Evolutionary conservation across 2,888 invertebrate species (phyloP).

Genomic region (Sesia apiformis): DNA sequence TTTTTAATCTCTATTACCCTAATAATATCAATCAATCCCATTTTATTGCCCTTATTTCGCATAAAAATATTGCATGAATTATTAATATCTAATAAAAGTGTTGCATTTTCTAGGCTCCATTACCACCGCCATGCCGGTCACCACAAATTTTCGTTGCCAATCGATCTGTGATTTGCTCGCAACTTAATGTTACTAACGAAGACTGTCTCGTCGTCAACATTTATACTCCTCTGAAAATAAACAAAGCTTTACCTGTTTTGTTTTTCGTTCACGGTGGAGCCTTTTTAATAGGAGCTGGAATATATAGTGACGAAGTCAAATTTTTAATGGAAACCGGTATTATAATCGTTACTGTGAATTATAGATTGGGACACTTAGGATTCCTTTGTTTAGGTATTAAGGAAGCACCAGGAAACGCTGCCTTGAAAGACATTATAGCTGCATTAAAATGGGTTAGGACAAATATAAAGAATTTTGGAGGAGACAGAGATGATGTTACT

Average conservation of each 20-base stretch:
- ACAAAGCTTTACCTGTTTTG: neutral
- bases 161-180: neutral
- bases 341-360: neutral
- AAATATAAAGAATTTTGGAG: neutral
- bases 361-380: neutral
- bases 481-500: neutral
- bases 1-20: no score
- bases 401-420: slow-evolving; percentile 1
- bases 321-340: neutral
- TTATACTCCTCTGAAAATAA: neutral
- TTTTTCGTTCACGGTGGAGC: neutral
- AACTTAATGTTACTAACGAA: neutral
- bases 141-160: neutral
- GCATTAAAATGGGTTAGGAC: slow-evolving; percentile 1
- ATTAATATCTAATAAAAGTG: no score
- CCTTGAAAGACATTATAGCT: neutral
- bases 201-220: neutral
- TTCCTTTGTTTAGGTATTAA: neutral
- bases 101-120: neutral
- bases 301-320: neutral
- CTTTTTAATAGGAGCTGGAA: neutral
- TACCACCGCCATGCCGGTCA: neutral
- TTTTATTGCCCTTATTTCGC: no score
- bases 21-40: no score
- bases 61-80: no score